Conservation (phyloP, 2,888 invertebrate genomes). For the Suillia variegata region DNA sequence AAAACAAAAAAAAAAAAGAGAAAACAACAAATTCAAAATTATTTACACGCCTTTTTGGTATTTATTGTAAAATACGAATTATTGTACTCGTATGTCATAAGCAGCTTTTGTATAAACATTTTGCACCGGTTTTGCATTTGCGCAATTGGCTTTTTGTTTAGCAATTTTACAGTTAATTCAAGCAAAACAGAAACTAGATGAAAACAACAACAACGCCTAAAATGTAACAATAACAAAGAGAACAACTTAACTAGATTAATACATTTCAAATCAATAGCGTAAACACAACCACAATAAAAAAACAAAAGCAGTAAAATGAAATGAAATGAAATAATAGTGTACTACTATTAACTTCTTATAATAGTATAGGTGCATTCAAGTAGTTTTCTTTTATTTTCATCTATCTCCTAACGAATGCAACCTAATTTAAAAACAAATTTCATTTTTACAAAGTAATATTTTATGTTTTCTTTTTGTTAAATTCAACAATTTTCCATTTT, state of each 20-base stretch:
- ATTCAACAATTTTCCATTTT: background rate
- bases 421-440: no score
- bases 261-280: no score
- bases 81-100: background rate
- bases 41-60: background rate
- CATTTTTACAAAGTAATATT: no score
- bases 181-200: no score
- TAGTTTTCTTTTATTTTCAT: no score
- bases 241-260: conserved; percentile 8
- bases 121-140: background rate
- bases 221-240: conserved; percentile 30
- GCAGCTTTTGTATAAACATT: background rate
- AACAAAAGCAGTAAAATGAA: background rate
- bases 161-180: background rate
- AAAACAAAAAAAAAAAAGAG: conserved; percentile 15
- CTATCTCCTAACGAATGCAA: no score
- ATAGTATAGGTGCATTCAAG: no score
- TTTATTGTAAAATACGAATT: background rate
- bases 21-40: background rate
- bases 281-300: background rate
- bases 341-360: background rate
- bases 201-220: conserved; percentile 18
- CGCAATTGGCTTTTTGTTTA: background rate
- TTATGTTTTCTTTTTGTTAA: no score
- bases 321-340: background rate